Evolutionary conservation across 2,888 invertebrate species (phyloP).

Genomic region (Rambutsinella grinnellia): DNA sequence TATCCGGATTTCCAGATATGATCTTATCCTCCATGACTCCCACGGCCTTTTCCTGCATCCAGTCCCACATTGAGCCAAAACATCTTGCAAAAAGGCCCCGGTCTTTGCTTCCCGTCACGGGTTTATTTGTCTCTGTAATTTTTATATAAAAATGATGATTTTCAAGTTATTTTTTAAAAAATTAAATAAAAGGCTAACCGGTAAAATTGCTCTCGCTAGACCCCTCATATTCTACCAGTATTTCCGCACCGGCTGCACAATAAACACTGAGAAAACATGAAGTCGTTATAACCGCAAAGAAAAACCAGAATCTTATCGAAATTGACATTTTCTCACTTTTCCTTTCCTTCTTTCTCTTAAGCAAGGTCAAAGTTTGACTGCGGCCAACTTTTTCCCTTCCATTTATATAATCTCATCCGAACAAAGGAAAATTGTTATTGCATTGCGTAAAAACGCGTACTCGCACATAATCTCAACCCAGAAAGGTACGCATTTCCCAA

Average conservation of each 20-base stretch:
- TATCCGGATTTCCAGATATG: constrained; percentile 48
- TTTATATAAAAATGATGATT: no score
- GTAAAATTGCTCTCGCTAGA: no score
- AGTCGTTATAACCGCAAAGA: constrained; percentile 28
- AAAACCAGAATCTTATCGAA: constrained; percentile 10
- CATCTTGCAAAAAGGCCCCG: constrained; percentile 32
- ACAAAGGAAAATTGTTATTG: no score
- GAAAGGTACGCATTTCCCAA: no score
- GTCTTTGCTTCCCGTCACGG: no score
- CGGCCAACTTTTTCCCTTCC: no score
- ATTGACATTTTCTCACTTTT: constrained; percentile 31
- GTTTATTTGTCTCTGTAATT: not conserved
- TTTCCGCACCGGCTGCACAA: constrained; percentile 28
- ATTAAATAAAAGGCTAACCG: no score
- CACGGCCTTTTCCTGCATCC: constrained; percentile 16
- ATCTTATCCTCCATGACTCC: constrained; percentile 34
- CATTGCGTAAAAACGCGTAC: no score
- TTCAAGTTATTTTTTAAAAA: no score
- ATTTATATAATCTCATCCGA: no score
- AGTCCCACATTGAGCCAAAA: constrained; percentile 12
- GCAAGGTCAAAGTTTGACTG: no score
- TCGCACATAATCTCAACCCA: no score
- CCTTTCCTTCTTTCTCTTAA: not conserved
- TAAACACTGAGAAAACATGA: constrained; percentile 43
- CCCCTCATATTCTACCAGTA: constrained; percentile 14